Percentiles rank a stretch among this genome's conserved stretches.
Evolutionary conservation across 2,113 vertebrate genomes (phyloP).

Genomic region (Oriolus oriolus): DNA sequence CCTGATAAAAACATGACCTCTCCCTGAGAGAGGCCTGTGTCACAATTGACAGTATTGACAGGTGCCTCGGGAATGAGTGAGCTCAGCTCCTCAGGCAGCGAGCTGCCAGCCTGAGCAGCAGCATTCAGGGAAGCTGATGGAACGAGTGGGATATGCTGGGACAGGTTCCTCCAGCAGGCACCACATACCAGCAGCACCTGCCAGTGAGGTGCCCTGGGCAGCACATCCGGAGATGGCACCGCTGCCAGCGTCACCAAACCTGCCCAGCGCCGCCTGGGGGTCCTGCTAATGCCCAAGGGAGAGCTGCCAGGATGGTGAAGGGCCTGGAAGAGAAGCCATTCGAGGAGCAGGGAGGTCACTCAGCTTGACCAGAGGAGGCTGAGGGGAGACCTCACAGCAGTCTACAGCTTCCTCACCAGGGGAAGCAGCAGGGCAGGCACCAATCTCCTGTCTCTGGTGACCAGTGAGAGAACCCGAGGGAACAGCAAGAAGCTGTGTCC

Average conservation of each 20-base stretch:
- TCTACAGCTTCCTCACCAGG: not conserved
- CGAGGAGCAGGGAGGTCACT: not conserved
- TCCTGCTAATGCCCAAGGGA: not conserved
- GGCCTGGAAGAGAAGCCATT: not conserved
- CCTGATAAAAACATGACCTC: not conserved
- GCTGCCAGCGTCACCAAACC: not conserved
- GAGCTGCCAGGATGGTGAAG: no score
- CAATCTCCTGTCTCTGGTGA: not conserved
- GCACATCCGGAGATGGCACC: accelerated
- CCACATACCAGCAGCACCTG: not conserved
- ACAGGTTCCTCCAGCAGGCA: not conserved
- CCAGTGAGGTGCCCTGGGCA: not conserved
- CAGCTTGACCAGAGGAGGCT: not conserved
- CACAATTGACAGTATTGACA: not conserved
- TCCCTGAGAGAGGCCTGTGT: not conserved
- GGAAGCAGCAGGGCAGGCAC: not conserved
- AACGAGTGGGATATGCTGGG: not conserved
- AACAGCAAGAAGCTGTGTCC: not conserved
- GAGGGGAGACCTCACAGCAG: not conserved
- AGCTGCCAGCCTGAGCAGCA: not conserved
- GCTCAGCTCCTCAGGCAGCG: not conserved
- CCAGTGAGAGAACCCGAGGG: not conserved
- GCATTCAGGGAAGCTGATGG: not conserved
- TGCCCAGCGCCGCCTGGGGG: not conserved
- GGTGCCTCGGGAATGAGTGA: not conserved